Evolutionary conservation across 2,113 vertebrate genomes (phyloP), one percentile per base, ranked within the genome.

Genomic region (Rostratula benghalensis): DNA sequence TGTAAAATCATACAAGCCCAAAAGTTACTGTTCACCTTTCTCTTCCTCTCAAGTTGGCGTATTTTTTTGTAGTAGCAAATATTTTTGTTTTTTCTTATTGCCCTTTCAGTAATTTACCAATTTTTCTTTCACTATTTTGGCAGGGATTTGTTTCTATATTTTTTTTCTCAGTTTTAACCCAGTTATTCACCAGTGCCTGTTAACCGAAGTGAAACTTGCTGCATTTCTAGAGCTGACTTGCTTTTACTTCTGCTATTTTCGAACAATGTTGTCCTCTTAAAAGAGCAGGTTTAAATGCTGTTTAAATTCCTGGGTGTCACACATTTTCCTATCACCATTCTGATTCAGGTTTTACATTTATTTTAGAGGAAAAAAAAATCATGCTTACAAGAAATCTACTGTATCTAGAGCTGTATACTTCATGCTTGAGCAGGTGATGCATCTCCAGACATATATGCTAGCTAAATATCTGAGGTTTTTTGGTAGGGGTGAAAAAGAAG

Each of bases 351-450:
- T 68, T 56, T 51, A 11, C 50, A 20, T 68, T 75, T 74, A 7
- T 54, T 73, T 73, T 18, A 46, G 7, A 21, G 7, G 15, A 1
- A 0, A 41, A 50, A 50, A 75, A 33, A 37, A 1, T 2, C 5
- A 18, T 60, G 31, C 19, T 59, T 1, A 0, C 46, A 46, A 51
- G 39, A 82, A 70, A 37, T 53, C 22, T 3, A 15, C 4, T 15
- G 33, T 22, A 54, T 30, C 18, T 35, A 15, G 41, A 86, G 35
- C 4, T 16, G 19, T 33, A 21, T 48, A 7, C 11, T 87, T 87
- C 73, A 24, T 77, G 17, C 19, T 56, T 77, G 63, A 73, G 27
- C 20, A 46, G 13, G 7, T 63, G 43, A 59, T 81, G 14, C 33
- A 51, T 51, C 33, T 81, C 28, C 41, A 71, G 27, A 15, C 13